These are phyloP conservation scores for Cololabis saira DNA, from an alignment of 2,113 vertebrate species.

Conservation along the genomic window DNA sequence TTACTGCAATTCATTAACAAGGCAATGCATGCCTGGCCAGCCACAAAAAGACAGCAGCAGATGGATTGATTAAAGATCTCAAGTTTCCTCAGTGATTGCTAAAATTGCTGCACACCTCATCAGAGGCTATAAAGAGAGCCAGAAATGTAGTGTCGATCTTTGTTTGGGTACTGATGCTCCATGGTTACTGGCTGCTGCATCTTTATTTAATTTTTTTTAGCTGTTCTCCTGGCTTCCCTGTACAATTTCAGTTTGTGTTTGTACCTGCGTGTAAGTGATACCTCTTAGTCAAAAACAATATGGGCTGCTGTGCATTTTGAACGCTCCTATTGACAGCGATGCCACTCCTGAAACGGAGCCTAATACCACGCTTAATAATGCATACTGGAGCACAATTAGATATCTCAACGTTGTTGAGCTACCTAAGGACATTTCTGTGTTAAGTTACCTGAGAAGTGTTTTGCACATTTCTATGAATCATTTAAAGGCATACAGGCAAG, in stretches of 20 bases:
- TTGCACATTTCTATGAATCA: slow-evolving; percentile 47
- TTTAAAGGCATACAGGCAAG: slow-evolving; percentile 42
- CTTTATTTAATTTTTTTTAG: no score
- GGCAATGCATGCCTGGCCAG: slow-evolving; percentile 28
- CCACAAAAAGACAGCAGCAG: slow-evolving; percentile 45
- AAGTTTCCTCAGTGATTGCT: slow-evolving; percentile 64
- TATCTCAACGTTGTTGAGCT: slow-evolving; percentile 68
- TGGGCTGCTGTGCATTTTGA: slow-evolving; percentile 53
- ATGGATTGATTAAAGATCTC: slow-evolving; percentile 70
- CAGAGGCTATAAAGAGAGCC: slow-evolving; percentile 46
- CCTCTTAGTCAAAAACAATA: slow-evolving; percentile 48
- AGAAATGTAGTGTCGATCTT: slow-evolving; percentile 16
- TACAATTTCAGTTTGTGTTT: neutral
- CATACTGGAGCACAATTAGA: slow-evolving; percentile 67
- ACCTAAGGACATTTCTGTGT: slow-evolving; percentile 57
- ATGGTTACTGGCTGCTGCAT: neutral
- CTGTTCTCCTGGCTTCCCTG: neutral
- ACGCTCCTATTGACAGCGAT: slow-evolving; percentile 54
- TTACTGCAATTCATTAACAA: slow-evolving; percentile 48
- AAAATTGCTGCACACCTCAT: slow-evolving; percentile 72
- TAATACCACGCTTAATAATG: slow-evolving; percentile 71
- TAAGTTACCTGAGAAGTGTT: slow-evolving; percentile 57
- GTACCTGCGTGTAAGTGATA: slow-evolving; percentile 6
- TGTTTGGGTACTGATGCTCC: neutral
- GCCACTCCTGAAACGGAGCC: slow-evolving; percentile 55